phyloP scores from a whole-genome alignment of 2,888 invertebrate genomes.

The Morpho deidamia region DNA sequence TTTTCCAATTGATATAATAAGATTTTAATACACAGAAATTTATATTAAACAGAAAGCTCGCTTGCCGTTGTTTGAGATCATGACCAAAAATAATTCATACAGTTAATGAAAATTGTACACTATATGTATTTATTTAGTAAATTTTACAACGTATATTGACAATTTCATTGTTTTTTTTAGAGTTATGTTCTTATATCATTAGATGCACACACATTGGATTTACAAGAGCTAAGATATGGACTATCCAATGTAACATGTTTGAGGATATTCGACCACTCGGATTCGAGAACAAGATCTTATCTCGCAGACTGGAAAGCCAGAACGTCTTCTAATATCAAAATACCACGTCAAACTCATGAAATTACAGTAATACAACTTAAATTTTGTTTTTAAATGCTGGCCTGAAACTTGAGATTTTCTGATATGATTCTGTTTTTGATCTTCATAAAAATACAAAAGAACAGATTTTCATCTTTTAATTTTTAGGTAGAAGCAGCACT shows the following conservation, averaged over 20 bases:
- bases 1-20: neutral
- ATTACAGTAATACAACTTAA: slow-evolving; percentile 44
- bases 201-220: slow-evolving; percentile 83
- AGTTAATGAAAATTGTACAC: no score
- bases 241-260: slow-evolving; percentile 85
- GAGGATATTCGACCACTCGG: slow-evolving; percentile 80
- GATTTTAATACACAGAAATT: no score
- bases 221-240: slow-evolving; percentile 78
- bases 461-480: neutral
- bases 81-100: no score
- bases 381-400: neutral
- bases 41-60: no score
- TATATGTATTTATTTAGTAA: no score
- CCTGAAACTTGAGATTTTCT: no score
- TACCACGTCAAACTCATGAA: slow-evolving; percentile 50
- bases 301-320: slow-evolving; percentile 67
- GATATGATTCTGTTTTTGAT: no score
- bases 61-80: no score
- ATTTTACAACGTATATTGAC: no score
- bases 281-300: slow-evolving; percentile 66
- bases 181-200: slow-evolving; percentile 67
- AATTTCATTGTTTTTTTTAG: slow-evolving; percentile 35
- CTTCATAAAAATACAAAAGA: neutral
- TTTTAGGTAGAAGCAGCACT: slow-evolving; percentile 16
- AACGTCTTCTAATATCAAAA: slow-evolving; percentile 36